Conservation (phyloP, 2,888 invertebrate genomes). For the Pachydiplax longipennis region DNA sequence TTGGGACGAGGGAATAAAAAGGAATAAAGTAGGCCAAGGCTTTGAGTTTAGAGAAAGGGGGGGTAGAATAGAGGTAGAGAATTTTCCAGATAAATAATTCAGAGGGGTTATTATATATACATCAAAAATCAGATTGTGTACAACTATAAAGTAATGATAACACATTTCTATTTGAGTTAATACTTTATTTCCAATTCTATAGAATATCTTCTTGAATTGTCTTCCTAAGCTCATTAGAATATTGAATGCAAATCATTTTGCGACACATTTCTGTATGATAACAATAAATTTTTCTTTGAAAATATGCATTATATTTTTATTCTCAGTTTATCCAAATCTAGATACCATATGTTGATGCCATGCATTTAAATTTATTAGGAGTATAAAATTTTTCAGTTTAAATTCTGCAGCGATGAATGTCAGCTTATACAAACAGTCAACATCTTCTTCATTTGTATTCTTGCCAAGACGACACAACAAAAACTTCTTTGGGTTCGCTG, state of each 20-base stretch:
- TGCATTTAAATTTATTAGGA: too few species aligned
- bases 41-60: not conserved
- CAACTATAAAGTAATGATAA: too few species aligned
- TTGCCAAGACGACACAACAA: not conserved
- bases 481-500: not conserved
- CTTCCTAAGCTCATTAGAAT: too few species aligned
- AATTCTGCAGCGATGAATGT: not conserved
- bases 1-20: not conserved
- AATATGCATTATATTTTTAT: too few species aligned
- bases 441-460: not conserved
- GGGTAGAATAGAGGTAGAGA: not conserved
- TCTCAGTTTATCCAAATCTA: too few species aligned
- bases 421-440: not conserved
- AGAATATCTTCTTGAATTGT: not conserved
- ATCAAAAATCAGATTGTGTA: not conserved
- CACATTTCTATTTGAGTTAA: not conserved
- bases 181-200: not conserved
- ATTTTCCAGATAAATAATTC: not conserved
- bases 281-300: too few species aligned
- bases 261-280: too few species aligned
- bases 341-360: too few species aligned
- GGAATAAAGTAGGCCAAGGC: constrained; percentile 26
- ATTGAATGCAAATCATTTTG: too few species aligned
- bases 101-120: not conserved
- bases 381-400: too few species aligned